Evolutionary conservation across 2,113 vertebrate species (phyloP), one percentile per base, ranked within the genome.

Genomic region (Cavia porcellus): DNA sequence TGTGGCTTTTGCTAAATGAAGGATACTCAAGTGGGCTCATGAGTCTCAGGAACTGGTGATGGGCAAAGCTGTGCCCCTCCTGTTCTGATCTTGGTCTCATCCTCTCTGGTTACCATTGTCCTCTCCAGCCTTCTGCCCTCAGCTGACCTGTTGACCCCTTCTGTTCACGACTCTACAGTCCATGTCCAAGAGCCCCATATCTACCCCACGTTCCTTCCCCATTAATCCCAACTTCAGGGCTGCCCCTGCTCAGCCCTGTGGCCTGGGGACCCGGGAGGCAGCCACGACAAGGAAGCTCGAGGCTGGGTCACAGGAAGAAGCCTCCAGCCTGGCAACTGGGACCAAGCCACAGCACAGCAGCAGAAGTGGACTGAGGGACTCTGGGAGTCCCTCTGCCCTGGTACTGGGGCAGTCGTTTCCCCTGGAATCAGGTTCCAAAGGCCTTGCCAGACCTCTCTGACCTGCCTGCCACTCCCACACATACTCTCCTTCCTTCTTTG

Each of bases 61-160:
- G 14, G 24, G 9, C 32, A 74, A 30, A 20, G 64, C 42, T 1
- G 72, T 1, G 14, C 72, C 66, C 35, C 75, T 59, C 28, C 52
- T 8, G 3, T 24, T n/a, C 11, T 3, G 0, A 30, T 15, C 3
- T 45, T 3, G 11, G 84, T 42, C 82, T n/a, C 7, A 1, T 11
- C 68, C 79, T 30, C 20, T 3, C 0, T 10, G 9, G 17, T 1
- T 14, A 15, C 4, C 0, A 7, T 55, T 25, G 15, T 25, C 1
- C 15, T 42, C 30, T n/a, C 82, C 70, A 3, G 62, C 57, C 28
- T 19, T 62, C 38, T 0, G 0, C 14, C 14, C n/a, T 57, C 12
- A 6, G 2, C 92, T 28, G 6, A 47, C 52, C 55, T n/a, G 0
- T 22, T 0, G 45, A 59, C 38, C 79, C 85, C 38, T 6, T 5